Evolutionary conservation across 2,888 invertebrate species (phyloP).

Genomic region (Eupithecia inturbata): DNA sequence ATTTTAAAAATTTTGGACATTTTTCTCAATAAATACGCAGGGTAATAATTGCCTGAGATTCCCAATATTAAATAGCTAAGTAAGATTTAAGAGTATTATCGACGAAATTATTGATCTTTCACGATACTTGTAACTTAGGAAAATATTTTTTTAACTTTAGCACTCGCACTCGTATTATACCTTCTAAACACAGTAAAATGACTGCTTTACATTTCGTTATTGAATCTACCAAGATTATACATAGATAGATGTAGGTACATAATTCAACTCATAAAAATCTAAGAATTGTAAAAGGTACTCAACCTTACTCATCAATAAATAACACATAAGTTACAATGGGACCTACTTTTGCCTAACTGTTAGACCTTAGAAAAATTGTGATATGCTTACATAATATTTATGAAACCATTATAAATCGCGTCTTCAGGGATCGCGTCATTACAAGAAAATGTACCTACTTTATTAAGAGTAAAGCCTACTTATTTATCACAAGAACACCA

Average conservation of each 20-base stretch:
- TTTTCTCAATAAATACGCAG: constrained; percentile 75
- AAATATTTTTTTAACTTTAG: neutral
- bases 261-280: neutral
- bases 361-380: constrained; percentile 63
- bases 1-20: constrained; percentile 69
- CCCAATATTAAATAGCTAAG: constrained; percentile 61
- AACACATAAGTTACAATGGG: constrained; percentile 64
- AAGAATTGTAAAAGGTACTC: constrained; percentile 6
- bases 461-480: neutral
- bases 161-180: neutral
- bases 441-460: constrained; percentile 22
- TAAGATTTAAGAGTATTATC: constrained; percentile 60
- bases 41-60: constrained; percentile 78
- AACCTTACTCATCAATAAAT: constrained; percentile 50
- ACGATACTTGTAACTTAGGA: constrained; percentile 24
- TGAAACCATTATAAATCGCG: constrained; percentile 34
- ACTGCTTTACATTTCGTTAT: neutral
- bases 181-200: neutral
- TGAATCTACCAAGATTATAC: neutral
- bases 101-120: constrained; percentile 39
- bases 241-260: neutral
- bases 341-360: constrained; percentile 72
- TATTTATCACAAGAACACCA: constrained; percentile 21
- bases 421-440: constrained; percentile 31
- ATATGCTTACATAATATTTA: constrained; percentile 57